Conservation (phyloP, 1,140 invertebrate species). For the Drosophila mojavensis region DNA sequence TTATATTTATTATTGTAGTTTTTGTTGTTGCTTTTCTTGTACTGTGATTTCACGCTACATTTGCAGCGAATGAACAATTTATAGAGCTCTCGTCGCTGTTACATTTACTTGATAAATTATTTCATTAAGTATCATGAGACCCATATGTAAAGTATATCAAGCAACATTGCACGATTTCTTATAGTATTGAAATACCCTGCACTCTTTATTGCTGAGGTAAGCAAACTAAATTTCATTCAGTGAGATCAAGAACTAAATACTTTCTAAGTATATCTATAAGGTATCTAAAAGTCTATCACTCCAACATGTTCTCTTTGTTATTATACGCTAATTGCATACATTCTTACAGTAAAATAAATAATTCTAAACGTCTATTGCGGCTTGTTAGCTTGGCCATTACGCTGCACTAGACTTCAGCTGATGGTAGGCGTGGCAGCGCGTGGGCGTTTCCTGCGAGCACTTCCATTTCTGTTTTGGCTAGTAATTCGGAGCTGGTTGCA, state of each 20-base stretch:
- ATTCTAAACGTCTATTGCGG: background rate
- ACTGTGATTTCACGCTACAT: slow-evolving; percentile 69
- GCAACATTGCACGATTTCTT: background rate
- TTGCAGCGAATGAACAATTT: slow-evolving; percentile 51
- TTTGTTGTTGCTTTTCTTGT: slow-evolving; percentile 18
- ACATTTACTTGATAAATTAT: slow-evolving; percentile 44
- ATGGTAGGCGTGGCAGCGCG: background rate
- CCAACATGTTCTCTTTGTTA: slow-evolving; percentile 8
- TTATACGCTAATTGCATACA: slow-evolving; percentile 32
- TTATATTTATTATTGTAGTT: slow-evolving; percentile 48
- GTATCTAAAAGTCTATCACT: slow-evolving; percentile 1
- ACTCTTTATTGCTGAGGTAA: background rate
- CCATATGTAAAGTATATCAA: background rate
- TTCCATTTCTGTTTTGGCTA: background rate
- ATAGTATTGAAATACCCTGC: background rate
- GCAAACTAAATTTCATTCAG: no score
- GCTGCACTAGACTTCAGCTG: background rate
- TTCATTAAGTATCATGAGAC: slow-evolving; percentile 25
- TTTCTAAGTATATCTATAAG: background rate
- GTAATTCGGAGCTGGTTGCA: slow-evolving; percentile 46
- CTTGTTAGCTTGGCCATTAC: slow-evolving; percentile 10
- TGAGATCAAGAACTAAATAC: background rate
- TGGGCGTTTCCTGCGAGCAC: slow-evolving; percentile 35
- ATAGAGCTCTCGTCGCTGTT: slow-evolving; percentile 28
- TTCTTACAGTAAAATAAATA: slow-evolving; percentile 29